Evolutionary conservation across 1,140 invertebrate genomes (phyloP).

Genomic region (Pollicipes pollicipes): DNA sequence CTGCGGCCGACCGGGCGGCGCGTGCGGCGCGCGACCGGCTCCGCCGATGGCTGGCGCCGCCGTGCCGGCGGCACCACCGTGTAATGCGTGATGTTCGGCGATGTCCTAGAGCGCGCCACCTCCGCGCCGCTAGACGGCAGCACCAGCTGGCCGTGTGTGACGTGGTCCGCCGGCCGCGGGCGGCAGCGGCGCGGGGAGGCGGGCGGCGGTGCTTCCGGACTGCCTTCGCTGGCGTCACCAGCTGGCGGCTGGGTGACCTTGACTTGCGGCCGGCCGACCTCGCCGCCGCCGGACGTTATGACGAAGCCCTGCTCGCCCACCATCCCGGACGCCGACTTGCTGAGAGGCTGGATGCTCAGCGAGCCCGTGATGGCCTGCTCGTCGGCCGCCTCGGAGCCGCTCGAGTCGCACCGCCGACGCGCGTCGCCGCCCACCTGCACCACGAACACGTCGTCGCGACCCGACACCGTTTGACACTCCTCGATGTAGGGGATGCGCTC

Average conservation of each 20-base stretch:
- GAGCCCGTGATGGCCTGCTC: slow-evolving; percentile 29
- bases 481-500: slow-evolving; percentile 56
- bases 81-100: not conserved
- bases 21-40: not conserved
- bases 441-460: not conserved
- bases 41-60: too few relatives aligned
- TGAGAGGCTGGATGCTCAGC: slow-evolving; percentile 24
- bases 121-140: not conserved
- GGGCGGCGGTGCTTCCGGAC: too few relatives aligned
- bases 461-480: slow-evolving; percentile 25
- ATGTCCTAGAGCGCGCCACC: not conserved
- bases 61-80: not conserved
- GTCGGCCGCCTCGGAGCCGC: slow-evolving; percentile 28
- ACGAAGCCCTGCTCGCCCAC: not conserved
- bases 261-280: not conserved
- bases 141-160: not conserved
- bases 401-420: not conserved
- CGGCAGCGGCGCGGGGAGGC: too few relatives aligned
- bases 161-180: not conserved
- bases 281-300: not conserved
- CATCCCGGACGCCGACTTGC: not conserved
- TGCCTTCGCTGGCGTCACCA: not conserved
- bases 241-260: not conserved
- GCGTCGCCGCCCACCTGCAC: slow-evolving; percentile 3
- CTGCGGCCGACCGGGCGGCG: not conserved